Evolutionary conservation across 2,113 vertebrate genomes (phyloP), one percentile per base, ranked within the genome.

Genomic region (Campylomormyrus tamandua): DNA sequence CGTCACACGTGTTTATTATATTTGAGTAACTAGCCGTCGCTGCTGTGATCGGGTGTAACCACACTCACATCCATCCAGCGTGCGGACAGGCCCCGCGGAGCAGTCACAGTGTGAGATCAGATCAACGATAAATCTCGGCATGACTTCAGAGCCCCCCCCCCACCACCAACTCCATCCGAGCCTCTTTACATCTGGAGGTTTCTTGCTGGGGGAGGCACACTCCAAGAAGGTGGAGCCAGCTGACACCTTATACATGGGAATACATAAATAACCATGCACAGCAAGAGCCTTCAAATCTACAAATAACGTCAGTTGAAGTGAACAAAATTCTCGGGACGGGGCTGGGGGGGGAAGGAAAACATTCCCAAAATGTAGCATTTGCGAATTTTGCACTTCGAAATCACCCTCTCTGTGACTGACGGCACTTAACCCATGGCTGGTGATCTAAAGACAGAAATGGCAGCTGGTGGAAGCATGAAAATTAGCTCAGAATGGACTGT

Each of bases 1-100:
- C 91, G 10, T 89, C 91, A n/a, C 91, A 90, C 91, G 80, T 93
- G 88, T 95, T 94, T 94, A 91, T 92, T 93, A 92, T 95, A 94
- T 93, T 90, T 94, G 94, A 93, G 93, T 94, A 95, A 96, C 92
- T 90, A 95, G 95, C 95, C 94, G 95, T 94, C 94, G 95, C 93
- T 93, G 96, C 95, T 95, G 90, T 93, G 92, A 42, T 77, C 74
- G 90, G 53, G 52, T 39, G 31, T 31, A 90, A 84, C 53, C 4
- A 39, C 19, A 27, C 91, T 1, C 0, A 94, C 94, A 93, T 93
- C 91, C 93, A 95, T 92, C 92, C 93, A 91, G 90, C 93, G 95
- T 93, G 74, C 90, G 92, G 89, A 92, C 93, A 91, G 92, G 95
- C 89, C 42, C 92, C 90, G 89, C 83, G 39, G 53, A 58, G 84